phyloP scores from a whole-genome alignment of 2,797 vertebrate species.

The Emys orbicularis region DNA sequence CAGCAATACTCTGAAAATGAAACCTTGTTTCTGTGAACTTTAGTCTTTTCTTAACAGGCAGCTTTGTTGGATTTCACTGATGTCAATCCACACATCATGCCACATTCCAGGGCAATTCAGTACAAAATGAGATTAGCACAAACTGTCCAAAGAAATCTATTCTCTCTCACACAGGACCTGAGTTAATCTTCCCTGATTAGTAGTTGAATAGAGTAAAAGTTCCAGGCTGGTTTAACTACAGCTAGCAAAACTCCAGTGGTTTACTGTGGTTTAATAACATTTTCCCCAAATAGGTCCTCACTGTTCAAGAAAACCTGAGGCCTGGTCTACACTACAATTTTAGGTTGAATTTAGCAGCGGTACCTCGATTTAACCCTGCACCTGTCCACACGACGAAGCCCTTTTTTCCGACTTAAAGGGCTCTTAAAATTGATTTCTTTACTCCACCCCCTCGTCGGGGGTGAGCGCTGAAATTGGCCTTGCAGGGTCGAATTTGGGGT shows the following conservation, averaged over 20 bases:
- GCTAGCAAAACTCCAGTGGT: not conserved
- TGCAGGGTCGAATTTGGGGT: no score
- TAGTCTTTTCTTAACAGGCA: not conserved
- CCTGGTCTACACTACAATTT: no score
- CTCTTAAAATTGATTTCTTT: no score
- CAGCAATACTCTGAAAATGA: no score
- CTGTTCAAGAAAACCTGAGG: not conserved
- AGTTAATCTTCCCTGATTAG: not conserved
- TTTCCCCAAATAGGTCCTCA: not conserved
- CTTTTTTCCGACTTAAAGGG: no score
- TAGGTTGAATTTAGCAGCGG: no score
- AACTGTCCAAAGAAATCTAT: not conserved
- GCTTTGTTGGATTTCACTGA: not conserved
- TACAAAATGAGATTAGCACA: not conserved
- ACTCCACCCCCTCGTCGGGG: no score
- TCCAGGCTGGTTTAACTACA: not conserved
- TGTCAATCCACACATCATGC: fast-evolving
- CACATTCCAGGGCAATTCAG: not conserved
- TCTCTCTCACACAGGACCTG: not conserved
- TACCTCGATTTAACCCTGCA: no score
- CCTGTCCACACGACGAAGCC: no score
- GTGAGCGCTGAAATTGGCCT: no score
- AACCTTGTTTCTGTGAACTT: fast-evolving
- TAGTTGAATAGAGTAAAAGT: not conserved
- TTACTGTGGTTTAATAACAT: not conserved